Conservation (phyloP, 2,797 vertebrate genomes). For the Simalia tracyae region DNA sequence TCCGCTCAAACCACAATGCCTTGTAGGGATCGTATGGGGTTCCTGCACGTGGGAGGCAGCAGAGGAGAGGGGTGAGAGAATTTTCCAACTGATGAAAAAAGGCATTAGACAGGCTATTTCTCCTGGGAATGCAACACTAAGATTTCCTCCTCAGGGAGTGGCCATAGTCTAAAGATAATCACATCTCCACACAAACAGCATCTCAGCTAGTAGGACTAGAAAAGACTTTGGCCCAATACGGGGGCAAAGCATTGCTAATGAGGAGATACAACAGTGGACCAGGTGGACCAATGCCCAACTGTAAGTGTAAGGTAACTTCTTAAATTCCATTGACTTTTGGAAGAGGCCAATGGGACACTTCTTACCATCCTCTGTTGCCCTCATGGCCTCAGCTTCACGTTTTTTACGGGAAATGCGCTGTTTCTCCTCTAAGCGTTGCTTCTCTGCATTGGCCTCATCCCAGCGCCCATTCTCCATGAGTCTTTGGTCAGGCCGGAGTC, state of each 20-base stretch:
- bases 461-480: constrained; percentile 93
- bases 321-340: neutral
- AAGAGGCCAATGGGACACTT: neutral
- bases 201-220: neutral
- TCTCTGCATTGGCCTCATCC: constrained; percentile 94
- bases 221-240: neutral
- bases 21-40: constrained; percentile 86
- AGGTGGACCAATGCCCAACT: neutral
- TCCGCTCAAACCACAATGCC: constrained; percentile 89
- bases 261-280: neutral
- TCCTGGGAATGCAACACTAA: neutral
- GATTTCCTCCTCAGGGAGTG: neutral
- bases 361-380: constrained; percentile 83
- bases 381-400: constrained; percentile 81
- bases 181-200: neutral
- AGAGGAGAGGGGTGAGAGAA: constrained; percentile 19
- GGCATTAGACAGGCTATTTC: neutral
- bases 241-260: neutral
- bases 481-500: constrained; percentile 88
- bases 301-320: neutral
- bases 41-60: constrained; percentile 61
- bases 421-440: constrained; percentile 93
- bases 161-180: neutral
- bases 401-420: constrained; percentile 84
- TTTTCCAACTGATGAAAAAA: neutral